Base-by-base conservation (phyloP, 2,113 vertebrate species). In the Cyprinodon variegatus region DNA sequence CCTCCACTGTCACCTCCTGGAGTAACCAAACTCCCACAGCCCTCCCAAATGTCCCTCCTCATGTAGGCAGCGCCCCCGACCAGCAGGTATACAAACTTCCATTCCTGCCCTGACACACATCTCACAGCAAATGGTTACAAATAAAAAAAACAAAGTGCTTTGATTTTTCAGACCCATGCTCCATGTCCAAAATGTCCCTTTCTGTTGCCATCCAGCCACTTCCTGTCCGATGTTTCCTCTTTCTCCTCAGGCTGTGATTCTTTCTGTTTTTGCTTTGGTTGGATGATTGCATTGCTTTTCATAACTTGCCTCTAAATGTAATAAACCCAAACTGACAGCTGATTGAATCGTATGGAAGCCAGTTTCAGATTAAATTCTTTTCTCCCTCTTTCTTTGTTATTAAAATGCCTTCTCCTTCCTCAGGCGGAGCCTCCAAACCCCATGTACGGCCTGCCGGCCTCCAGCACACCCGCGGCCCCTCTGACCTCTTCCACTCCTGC, bases 11-110 rank as follows among this genome's bases (percentile, higher is more conserved):
- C 91, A 99, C 98, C 94, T 97, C 97, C 94, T 99, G 98, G 97
- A 99, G 97, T 97, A 98, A 99, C 96, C 97, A 98, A 96, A 98
- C 95, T 93, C 96, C 97, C 93, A 98, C 98, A 93, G 95, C 96
- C 95, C 96, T 99, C 93, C 95, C 96, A 95, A 97, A 96, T 95
- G 94, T 95, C 95, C 95, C 93, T 94, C 90, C 92, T 95, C 89
- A 93, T 94, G 94, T 95, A 95, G 96, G 93, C 94, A 95, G 91
- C 92, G 92, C 93, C 94, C 95, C 95, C 93, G 96, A 96, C 87
- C 96, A 93, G 92, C 96, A 99, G 97, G 98, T 98, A 97, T 92
- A 71, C 75, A 45, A 75, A 41, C 2, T 76, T 2, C 78, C 84
- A 76, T 65, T 50, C n/a, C 67, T 59, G 36, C 60, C 65, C 15